Conservation (phyloP, 2,797 vertebrate genomes). For the Odontamblyopus lacepedii region DNA sequence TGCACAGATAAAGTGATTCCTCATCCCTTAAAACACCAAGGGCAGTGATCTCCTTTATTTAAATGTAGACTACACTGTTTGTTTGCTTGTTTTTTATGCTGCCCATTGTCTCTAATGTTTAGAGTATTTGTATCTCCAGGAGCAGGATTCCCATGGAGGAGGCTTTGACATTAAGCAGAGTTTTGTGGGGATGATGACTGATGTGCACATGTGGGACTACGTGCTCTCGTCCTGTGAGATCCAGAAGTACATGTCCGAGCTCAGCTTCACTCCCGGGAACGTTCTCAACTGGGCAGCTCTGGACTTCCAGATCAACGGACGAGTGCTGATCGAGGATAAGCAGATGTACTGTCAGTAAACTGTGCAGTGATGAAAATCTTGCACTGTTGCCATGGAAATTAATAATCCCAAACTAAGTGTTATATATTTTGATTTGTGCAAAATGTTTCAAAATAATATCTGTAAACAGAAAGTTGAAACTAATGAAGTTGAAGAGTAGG, state of each 20-base stretch:
- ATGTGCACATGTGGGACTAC: slow-evolving; percentile 6
- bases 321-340: slow-evolving; percentile 8
- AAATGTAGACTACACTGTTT: too few species aligned
- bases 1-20: not conserved
- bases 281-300: slow-evolving; percentile 10
- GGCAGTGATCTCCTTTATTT: not conserved
- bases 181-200: slow-evolving; percentile 7
- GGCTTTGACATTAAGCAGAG: not conserved
- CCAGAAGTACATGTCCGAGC: not conserved
- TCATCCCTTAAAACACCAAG: not conserved
- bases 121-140: not conserved
- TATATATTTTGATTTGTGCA: too few species aligned
- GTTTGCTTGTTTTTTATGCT: too few species aligned
- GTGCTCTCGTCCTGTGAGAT: slow-evolving; percentile 7
- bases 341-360: slow-evolving; percentile 2
- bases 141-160: not conserved
- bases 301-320: not conserved
- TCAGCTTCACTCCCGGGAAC: slow-evolving; percentile 5
- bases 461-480: too few species aligned
- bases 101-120: not conserved
- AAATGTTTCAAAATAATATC: too few species aligned
- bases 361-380: not conserved
- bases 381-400: too few species aligned
- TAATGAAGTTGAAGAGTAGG: too few species aligned
- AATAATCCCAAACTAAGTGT: too few species aligned